Conservation (phyloP, 2,113 vertebrate species). For the Barnardius zonarius region DNA sequence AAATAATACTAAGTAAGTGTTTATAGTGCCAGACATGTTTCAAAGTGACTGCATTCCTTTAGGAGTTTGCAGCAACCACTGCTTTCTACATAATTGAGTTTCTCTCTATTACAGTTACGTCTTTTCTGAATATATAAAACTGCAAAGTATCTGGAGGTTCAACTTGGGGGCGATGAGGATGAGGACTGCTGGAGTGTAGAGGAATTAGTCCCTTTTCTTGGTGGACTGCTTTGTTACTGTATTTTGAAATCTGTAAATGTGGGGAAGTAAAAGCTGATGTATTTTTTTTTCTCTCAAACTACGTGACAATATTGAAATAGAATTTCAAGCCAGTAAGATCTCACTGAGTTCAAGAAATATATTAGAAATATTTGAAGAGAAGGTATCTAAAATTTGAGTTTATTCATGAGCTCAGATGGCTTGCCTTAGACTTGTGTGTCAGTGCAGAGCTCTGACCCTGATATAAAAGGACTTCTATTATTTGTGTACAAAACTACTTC, state of each 20-base stretch:
- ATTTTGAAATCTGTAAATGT: background rate
- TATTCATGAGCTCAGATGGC: background rate
- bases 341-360: background rate
- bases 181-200: background rate
- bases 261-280: background rate
- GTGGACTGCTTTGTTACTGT: background rate
- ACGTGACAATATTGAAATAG: background rate
- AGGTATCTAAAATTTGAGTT: background rate
- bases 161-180: background rate
- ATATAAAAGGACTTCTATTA: background rate
- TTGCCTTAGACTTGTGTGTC: background rate
- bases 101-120: background rate
- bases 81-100: background rate
- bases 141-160: background rate
- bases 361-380: background rate
- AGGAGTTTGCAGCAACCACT: background rate
- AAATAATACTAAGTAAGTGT: background rate
- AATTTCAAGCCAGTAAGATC: background rate
- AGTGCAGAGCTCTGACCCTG: background rate
- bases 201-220: background rate
- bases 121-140: background rate
- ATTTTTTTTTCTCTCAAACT: background rate
- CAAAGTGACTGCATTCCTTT: background rate
- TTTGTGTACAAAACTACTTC: background rate
- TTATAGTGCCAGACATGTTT: background rate